phyloP scores from a whole-genome alignment of 2,113 vertebrate genomes.

The Coreoperca whiteheadi region DNA sequence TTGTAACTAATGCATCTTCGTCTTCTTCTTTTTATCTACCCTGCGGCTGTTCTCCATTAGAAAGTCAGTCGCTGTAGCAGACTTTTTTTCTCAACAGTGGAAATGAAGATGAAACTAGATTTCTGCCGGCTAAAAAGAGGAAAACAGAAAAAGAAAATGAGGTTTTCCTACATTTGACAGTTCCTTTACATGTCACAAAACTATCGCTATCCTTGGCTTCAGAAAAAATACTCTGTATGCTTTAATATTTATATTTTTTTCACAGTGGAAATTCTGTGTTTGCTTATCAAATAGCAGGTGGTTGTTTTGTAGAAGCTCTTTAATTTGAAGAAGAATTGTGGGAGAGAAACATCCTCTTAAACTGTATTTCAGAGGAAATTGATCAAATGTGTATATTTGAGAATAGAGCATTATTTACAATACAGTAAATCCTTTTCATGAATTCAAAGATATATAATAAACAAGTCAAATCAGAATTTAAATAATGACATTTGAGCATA shows the following conservation, averaged over 20 bases:
- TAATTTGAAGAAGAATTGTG: not conserved
- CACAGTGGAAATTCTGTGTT: not conserved
- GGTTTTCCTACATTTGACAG: not conserved
- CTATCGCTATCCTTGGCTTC: not conserved
- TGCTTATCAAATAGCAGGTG: not conserved
- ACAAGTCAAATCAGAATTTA: not conserved
- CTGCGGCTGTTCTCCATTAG: not conserved
- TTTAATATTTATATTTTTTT: not conserved
- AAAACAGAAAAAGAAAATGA: not conserved
- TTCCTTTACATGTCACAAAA: not conserved
- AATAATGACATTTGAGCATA: not conserved
- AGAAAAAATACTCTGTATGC: not conserved
- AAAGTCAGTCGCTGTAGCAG: not conserved
- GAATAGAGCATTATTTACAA: not conserved
- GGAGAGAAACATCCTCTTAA: not conserved
- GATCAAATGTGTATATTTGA: not conserved
- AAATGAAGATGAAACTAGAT: conserved; percentile 6
- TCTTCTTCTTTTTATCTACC: not conserved
- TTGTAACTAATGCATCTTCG: not conserved
- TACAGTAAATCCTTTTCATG: not conserved
- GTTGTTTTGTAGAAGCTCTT: not conserved
- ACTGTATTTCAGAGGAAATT: not conserved
- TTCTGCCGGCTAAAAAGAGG: not conserved
- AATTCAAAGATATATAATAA: not conserved
- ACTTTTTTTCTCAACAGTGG: not conserved